phyloP scores from a whole-genome alignment of 2,797 vertebrate genomes.

The Odontamblyopus rebecca region DNA sequence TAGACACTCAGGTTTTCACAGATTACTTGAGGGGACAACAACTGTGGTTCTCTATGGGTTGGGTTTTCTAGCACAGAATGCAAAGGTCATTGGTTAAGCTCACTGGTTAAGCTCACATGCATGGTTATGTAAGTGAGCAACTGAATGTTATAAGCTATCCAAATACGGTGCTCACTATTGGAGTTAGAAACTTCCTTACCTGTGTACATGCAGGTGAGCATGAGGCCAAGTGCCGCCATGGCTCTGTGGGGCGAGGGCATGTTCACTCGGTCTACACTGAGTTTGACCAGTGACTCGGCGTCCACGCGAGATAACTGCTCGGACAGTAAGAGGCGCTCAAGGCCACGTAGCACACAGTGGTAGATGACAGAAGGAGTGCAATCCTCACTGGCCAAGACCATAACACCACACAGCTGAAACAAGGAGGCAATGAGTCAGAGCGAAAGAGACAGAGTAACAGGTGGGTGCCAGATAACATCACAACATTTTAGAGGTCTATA shows the following conservation, averaged over 20 bases:
- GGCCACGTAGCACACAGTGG: constrained; percentile 92
- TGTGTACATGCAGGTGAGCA: constrained; percentile 99
- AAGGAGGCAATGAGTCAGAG: background rate
- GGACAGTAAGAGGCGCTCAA: constrained; percentile 94
- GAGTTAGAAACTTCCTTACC: constrained; percentile 72
- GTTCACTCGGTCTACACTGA: constrained; percentile 95
- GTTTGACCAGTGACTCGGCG: constrained; percentile 91
- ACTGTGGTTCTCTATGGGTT: background rate
- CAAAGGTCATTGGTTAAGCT: background rate
- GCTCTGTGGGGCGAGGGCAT: constrained; percentile 95
- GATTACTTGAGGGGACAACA: background rate
- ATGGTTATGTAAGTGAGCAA: background rate
- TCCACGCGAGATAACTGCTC: constrained; percentile 95
- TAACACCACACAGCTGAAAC: constrained; percentile 88
- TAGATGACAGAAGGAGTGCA: constrained; percentile 92
- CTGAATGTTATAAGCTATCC: constrained; percentile 28
- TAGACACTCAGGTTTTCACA: background rate
- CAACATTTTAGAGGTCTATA: background rate
- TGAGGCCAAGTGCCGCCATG: constrained; percentile 96
- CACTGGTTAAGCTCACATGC: constrained; percentile 1
- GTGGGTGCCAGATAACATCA: too few species aligned
- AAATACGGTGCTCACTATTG: constrained; percentile 85
- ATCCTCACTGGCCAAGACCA: constrained; percentile 95
- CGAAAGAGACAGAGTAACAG: background rate
- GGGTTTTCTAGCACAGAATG: background rate